Evolutionary conservation across 2,113 vertebrate species (phyloP).

Genomic region (Parus major): DNA sequence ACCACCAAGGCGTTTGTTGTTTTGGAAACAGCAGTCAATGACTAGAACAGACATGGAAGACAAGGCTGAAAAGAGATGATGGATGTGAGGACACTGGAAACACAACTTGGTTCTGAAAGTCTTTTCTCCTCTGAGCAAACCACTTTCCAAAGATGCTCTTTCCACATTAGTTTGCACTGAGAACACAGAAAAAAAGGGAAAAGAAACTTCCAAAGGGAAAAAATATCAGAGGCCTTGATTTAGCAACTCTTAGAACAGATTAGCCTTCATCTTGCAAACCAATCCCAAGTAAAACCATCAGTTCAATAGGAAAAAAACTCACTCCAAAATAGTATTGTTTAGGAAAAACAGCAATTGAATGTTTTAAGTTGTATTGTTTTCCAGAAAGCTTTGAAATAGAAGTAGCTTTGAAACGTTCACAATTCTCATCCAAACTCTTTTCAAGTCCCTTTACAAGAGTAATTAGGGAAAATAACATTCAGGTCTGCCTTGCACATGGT

Average conservation of each 20-base stretch:
- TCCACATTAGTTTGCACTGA: not conserved
- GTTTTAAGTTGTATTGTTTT: not conserved
- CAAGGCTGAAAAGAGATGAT: not conserved
- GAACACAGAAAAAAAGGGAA: not conserved
- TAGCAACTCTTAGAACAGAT: not conserved
- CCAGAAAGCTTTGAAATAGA: conserved; percentile 23
- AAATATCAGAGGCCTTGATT: not conserved
- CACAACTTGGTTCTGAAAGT: not conserved
- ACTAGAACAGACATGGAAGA: not conserved
- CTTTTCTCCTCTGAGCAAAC: not conserved
- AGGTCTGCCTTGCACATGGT: not conserved
- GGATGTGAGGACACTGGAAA: not conserved
- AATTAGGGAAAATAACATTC: not conserved
- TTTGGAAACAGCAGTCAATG: not conserved
- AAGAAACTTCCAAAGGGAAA: not conserved
- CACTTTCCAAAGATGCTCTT: not conserved
- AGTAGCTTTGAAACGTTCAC: not conserved
- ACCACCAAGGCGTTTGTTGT: not conserved
- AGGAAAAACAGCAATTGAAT: not conserved
- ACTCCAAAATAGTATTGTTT: not conserved
- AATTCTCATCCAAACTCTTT: not conserved
- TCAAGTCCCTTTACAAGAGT: not conserved
- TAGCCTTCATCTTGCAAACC: not conserved
- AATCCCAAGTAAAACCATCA: not conserved
- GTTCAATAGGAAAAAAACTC: not conserved